Base-by-base conservation (phyloP, 2,797 vertebrate genomes). In the Taenioides sp. region DNA sequence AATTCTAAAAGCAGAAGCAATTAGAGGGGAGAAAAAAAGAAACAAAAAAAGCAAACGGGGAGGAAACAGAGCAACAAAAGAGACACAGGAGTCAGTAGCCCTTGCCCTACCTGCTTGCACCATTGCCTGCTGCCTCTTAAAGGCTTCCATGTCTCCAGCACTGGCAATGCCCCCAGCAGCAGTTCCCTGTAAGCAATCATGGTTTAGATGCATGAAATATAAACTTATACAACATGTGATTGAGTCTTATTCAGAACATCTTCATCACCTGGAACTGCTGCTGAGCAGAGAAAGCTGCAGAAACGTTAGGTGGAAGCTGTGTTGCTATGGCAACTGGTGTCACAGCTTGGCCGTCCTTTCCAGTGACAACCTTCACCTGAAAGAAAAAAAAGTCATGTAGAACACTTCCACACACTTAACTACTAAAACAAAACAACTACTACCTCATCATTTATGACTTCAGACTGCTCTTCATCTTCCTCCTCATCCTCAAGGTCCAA, bases 381-480 rank as follows among this genome's bases (percentile, higher is more conserved):
- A 83, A 87, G 61, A 80, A 80, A 9, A n/a, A 2, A 67, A 11
- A 62, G n/a, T 70, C 69, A 75, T 72, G 1, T 72, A 78, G 77
- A 27, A 62, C 20, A 66, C 22, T 27, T 25, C 16, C 17, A 27
- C 5, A 72, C 14, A 64, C 49, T 73, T 0, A 75, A 12, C 12
- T 0, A 16, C 49, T 47, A 23, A 59, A 77, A 50, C 31, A 0
- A 64, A 61, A 34, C 9, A 47, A 57, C 69, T 54, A 43, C 91
- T 96, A 99, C 98, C 97, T 99, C 98, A 69, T 99, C 98, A 22
- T 99, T 99, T 86, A 99, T 99, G 84, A 99, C 98, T 82, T 99
- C 97, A 1, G 98, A 97, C 79, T 98, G 97, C 62, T 98, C 97
- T 65, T 98, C 97, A 22, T 98, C 97, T 0, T 99, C 97, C 2